These are phyloP conservation scores for Gobio gobio DNA, from an alignment of 2,113 vertebrate species.

Conservation along the genomic window DNA sequence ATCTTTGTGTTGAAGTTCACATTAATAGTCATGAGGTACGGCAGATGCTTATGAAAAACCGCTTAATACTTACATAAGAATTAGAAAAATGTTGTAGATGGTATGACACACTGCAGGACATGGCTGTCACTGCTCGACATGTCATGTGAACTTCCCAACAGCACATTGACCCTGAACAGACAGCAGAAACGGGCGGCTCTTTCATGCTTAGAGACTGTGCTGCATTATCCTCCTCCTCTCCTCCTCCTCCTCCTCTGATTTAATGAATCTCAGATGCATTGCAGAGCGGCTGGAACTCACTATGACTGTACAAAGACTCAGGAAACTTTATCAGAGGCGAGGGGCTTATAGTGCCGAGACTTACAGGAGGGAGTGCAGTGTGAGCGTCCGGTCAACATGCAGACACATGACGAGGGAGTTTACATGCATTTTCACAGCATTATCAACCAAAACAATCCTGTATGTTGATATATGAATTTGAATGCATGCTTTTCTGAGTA, in stretches of 20 bases:
- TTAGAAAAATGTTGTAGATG: background rate
- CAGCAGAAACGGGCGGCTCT: background rate
- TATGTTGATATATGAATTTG: background rate
- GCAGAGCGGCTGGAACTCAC: background rate
- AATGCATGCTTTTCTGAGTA: background rate
- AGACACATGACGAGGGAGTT: background rate
- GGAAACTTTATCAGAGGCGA: background rate
- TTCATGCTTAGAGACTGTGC: background rate
- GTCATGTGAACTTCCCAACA: background rate
- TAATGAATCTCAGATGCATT: constrained; percentile 38
- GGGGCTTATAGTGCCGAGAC: background rate
- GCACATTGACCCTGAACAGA: background rate
- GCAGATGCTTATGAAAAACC: background rate
- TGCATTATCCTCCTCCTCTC: background rate
- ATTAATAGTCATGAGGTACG: background rate
- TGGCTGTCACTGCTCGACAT: too few species aligned
- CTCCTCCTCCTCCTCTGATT: background rate
- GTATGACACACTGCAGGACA: background rate
- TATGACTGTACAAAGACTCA: background rate
- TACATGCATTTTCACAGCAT: background rate
- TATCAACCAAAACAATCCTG: background rate
- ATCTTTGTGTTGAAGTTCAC: background rate
- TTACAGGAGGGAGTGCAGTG: background rate
- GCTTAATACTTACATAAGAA: background rate
- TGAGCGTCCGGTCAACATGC: background rate